Evolutionary conservation across 1,140 invertebrate species (phyloP), one percentile per base, ranked within the genome.

Genomic region (Drosophila nannoptera): DNA sequence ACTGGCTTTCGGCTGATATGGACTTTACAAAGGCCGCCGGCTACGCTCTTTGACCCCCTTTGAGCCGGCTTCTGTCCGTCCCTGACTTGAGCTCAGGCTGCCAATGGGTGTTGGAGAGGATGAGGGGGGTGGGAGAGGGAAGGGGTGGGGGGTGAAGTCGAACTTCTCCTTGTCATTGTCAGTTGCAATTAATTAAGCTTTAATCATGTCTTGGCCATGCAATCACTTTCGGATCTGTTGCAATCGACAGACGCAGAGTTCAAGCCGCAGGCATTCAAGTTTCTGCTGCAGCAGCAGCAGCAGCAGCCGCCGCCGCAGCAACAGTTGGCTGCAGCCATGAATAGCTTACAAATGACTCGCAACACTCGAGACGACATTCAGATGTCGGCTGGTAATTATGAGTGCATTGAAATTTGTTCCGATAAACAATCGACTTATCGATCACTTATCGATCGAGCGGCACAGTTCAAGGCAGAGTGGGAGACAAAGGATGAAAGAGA

Each of bases 171-270:
- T 77, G 74, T 77, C 75, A 72, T 74, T 70, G 69, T 62, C 66
- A 74, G 59, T 55, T 61, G 59, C 62, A 74, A 75, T 82, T 82
- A 78, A 82, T 82, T 71, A 67, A 65, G 75, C 78, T 77, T 72
- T 77, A 82, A 82, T 77, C 78, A 77, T 81, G 78, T 82, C 78
- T 77, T 82, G 78, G 78, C 43, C 78, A 40, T 36, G 46, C 42
- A 69, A 36, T 75, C 56, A 45, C 42, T 61, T 78, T 67, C 63
- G 59, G 50, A 69, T 55, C 67, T 69, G 67, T 69, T 63, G 67
- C 66, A 69, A 69, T 49, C 65, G 65, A 46, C 48, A 29, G 48
- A 35, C 31, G 40, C 35, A 53, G 36, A 48, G 33, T 32, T 65
- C 42, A 53, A 49, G 48, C 56, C 60, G 5, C 40, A 42, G 40